A percentile compares a stretch with the other conserved stretches of the same genome.
phyloP scores from a whole-genome alignment of 2,797 vertebrate genomes.

The Schizopygopsis pylzovi region DNA sequence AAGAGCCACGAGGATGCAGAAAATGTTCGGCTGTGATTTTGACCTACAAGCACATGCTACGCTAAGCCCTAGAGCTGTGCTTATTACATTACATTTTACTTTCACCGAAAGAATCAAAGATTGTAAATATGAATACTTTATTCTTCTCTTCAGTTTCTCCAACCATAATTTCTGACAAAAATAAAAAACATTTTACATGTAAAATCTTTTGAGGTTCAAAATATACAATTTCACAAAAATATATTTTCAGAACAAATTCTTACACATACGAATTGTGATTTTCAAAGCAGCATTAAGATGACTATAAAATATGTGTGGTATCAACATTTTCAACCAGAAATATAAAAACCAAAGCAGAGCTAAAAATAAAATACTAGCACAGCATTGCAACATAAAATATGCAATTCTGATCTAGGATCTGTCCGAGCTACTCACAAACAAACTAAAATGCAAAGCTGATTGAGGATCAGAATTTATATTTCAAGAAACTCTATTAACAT shows the following conservation, averaged over 20 bases:
- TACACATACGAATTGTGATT: slow-evolving; percentile 20
- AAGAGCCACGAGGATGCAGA: not conserved
- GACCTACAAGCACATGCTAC: not conserved
- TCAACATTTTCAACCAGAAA: slow-evolving; percentile 15
- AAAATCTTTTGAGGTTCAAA: slow-evolving; percentile 41
- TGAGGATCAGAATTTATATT: slow-evolving; percentile 12
- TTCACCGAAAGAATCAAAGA: not conserved
- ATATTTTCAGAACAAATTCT: slow-evolving; percentile 30
- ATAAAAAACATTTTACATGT: slow-evolving; percentile 12
- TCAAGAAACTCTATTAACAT: slow-evolving; percentile 14
- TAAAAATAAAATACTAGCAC: slow-evolving; percentile 21
- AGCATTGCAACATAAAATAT: not conserved
- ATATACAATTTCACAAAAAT: slow-evolving; percentile 48
- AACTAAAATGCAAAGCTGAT: slow-evolving; percentile 30
- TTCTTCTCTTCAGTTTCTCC: slow-evolving; percentile 11
- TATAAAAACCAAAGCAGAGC: slow-evolving; percentile 25
- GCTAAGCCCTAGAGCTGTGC: not conserved
- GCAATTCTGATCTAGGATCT: slow-evolving; percentile 2
- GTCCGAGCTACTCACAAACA: slow-evolving; percentile 1
- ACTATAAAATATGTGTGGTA: not conserved
- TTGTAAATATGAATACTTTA: not conserved
- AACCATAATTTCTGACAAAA: slow-evolving; percentile 27
- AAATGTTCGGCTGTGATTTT: slow-evolving; percentile 15
- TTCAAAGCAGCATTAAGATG: slow-evolving; percentile 32
- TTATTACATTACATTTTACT: not conserved